Percentiles rank a stretch among this genome's conserved stretches.
Evolutionary conservation across 2,797 vertebrate genomes (phyloP).

Genomic region (Sebastes baramenuke): DNA sequence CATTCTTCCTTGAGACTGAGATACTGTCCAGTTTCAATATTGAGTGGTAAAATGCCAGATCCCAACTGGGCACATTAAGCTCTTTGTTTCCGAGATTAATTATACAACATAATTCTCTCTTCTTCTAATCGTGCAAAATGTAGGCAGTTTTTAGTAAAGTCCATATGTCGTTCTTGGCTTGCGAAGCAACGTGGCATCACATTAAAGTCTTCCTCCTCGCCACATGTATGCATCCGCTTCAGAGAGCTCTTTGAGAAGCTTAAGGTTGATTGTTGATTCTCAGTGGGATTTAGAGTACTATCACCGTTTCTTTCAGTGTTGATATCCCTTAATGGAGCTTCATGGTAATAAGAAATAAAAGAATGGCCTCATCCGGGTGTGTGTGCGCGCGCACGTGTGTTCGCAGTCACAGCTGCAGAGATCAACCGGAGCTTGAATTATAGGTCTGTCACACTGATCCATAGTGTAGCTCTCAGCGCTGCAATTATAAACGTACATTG

Average conservation of each 20-base stretch:
- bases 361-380: neutral
- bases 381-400: neutral
- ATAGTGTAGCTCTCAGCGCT: neutral
- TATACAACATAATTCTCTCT: neutral
- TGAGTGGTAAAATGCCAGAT: slow-evolving; percentile 2
- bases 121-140: neutral
- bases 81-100: neutral
- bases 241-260: neutral
- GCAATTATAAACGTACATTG: neutral
- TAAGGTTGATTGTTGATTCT: neutral
- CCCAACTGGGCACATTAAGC: neutral
- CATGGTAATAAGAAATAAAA: neutral
- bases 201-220: neutral
- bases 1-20: neutral
- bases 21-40: neutral
- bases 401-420: slow-evolving; percentile 19
- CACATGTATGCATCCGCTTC: neutral
- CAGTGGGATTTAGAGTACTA: neutral
- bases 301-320: neutral
- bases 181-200: neutral
- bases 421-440: slow-evolving; percentile 7
- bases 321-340: neutral
- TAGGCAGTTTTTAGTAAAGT: neutral
- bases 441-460: slow-evolving; percentile 11
- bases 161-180: neutral